Conservation (phyloP, 2,797 vertebrate genomes). For the Novumbra hubbsi region DNA sequence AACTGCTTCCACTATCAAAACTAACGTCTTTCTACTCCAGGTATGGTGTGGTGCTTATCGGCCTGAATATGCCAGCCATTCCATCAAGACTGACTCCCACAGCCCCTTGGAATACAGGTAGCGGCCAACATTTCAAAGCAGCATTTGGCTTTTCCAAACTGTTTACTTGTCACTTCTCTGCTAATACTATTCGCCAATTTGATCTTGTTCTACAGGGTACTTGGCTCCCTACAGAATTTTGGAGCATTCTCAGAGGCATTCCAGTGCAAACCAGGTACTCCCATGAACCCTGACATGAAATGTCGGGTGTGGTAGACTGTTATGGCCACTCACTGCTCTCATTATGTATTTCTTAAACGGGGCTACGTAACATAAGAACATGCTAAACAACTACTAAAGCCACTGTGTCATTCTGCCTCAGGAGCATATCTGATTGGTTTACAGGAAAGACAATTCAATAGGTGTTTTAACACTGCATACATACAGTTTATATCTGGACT, state of each 20-base stretch:
- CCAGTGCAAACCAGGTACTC: constrained; percentile 80
- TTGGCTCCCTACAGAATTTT: constrained; percentile 94
- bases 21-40: constrained; percentile 55
- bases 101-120: constrained; percentile 96
- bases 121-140: constrained; percentile 15
- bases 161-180: constrained; percentile 4
- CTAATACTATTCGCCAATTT: neutral
- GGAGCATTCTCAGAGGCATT: constrained; percentile 91
- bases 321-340: neutral
- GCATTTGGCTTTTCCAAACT: neutral
- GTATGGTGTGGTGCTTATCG: constrained; percentile 97
- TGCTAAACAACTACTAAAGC: constrained; percentile 34
- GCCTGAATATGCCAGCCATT: constrained; percentile 92
- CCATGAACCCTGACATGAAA: constrained; percentile 85
- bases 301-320: constrained; percentile 89
- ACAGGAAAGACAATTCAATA: constrained; percentile 33
- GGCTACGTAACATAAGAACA: constrained; percentile 37
- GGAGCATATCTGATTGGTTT: constrained; percentile 30
- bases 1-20: constrained; percentile 3
- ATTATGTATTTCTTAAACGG: constrained; percentile 35
- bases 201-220: constrained; percentile 77
- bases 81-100: constrained; percentile 94
- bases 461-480: constrained; percentile 7
- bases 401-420: constrained; percentile 44
- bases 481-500: constrained; percentile 17